Evolutionary conservation across 2,797 vertebrate species (phyloP), one percentile per base, ranked within the genome.

Genomic region (Propithecus perrieri): DNA sequence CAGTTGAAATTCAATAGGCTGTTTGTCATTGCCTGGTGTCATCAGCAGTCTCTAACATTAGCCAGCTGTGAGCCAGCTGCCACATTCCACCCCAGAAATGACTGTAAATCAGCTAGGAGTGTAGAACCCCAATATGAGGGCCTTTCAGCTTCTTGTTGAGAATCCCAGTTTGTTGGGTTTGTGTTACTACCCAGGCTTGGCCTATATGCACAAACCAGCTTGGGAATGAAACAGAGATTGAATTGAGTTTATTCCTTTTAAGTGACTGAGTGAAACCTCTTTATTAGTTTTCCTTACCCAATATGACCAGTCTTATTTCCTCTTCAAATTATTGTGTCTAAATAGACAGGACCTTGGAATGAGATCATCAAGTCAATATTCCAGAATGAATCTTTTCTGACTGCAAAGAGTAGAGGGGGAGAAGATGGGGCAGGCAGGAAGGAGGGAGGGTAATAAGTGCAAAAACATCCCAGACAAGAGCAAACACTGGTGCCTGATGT

Each of bases 291-390:
- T 98, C 84, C 91, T 98, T 97, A 97, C 89, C 95, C 91, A 97
- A 80, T 94, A 94, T 97, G 96, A 97, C 96, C 85, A 91, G 87
- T 96, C 97, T 95, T 98, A 97, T 97, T 98, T 97, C 95, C 97
- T 97, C 89, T 96, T 97, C 93, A 98, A 97, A 98, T 98, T 97
- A 97, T 97, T 98, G 94, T 97, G 97, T 98, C 96, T 97, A 97
- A 97, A 97, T 97, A 95, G 96, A 96, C 95, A 95, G 76, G 94
- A 43, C 78, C 53, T 97, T 97, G 96, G 91, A 96, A 92, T 94
- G 96, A 98, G 87, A 90, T 97, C 96, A 97, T 84, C 76, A 3
- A 95, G 84, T 98, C 95, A 98, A 97, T 93, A 97, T 97, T 98
- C 94, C 96, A 85, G 89, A 91, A 94, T 80, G 91, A 97, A 94